Evolutionary conservation across 2,797 vertebrate genomes (phyloP), one percentile per base, ranked within the genome.

Genomic region (Melanotaenia pygmaea): DNA sequence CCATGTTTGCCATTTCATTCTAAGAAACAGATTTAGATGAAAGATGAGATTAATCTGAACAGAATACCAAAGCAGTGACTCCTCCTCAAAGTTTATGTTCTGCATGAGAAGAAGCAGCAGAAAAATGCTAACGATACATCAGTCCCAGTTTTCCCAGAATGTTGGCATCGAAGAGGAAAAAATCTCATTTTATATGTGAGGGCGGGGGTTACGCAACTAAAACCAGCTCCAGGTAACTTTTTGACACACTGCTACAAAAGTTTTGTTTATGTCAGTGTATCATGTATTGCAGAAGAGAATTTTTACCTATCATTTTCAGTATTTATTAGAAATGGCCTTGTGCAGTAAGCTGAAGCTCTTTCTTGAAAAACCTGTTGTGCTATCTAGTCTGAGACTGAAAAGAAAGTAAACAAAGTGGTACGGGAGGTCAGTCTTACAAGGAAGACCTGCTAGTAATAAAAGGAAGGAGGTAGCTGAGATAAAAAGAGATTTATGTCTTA

Each of bases 361-460:
- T 62, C 88, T 84, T 45, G 88, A 87, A 77, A 86, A 92, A 92
- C 89, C 83, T 62, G 89, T 88, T 87, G 50, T 74, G 24, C 81
- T 70, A 70, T 53, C 68, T 59, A 26, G 16, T 61, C 8, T 5
- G n/a, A 14, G 24, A 30, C 28, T 4, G 28, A 43, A 56, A 45
- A 59, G 51, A 65, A 77, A 72, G 67, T 54, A 63, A 66, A 22
- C 12, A 59, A 71, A 16, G 22, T 22, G 38, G 30, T 59, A 51
- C 5, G 1, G 1, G 77, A 85, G 70, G 77, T 80, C 81, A 76
- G 34, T 24, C 34, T 56, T 63, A 80, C 64, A 11, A 82, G 80
- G 79, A 85, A 77, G 78, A 80, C 47, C 67, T 59, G 82, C 80
- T 79, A 9, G 26, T 8, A 76, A 86, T 85, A 77, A 79, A 81